phyloP scores from a whole-genome alignment of 2,888 invertebrate genomes.

The Quadroppia sp. region DNA sequence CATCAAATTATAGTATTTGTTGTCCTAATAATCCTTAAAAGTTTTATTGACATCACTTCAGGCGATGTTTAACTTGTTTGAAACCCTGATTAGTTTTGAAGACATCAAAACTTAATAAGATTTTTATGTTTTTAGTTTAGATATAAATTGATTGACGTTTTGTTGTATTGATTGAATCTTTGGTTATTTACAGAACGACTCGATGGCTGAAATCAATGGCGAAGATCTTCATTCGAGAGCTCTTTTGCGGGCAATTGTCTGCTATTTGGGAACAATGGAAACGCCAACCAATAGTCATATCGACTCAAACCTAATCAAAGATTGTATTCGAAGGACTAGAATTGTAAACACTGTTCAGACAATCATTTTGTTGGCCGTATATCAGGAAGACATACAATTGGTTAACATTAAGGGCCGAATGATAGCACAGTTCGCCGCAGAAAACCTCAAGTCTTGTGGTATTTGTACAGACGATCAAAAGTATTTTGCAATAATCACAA shows the following conservation, averaged over 20 bases:
- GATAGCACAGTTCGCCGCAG: slow-evolving; percentile 79
- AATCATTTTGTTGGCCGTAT: slow-evolving; percentile 76
- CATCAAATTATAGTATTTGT: too few relatives aligned
- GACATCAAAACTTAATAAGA: too few relatives aligned
- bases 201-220: neutral
- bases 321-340: slow-evolving; percentile 79
- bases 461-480: slow-evolving; percentile 83
- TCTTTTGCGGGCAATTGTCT: slow-evolving; percentile 65
- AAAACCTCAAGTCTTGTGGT: slow-evolving; percentile 80
- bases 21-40: too few relatives aligned
- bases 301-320: slow-evolving; percentile 63
- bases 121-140: too few relatives aligned
- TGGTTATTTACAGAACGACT: neutral
- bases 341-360: slow-evolving; percentile 77
- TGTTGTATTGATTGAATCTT: too few relatives aligned
- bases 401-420: slow-evolving; percentile 72
- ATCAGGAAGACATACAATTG: slow-evolving; percentile 70
- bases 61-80: too few relatives aligned
- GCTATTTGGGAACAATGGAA: slow-evolving; percentile 92
- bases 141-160: too few relatives aligned
- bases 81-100: too few relatives aligned
- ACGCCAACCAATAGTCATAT: slow-evolving; percentile 64
- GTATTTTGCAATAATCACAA: slow-evolving; percentile 89
- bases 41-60: too few relatives aligned
- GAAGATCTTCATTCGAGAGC: slow-evolving; percentile 39